Evolutionary conservation across 1,140 invertebrate genomes (phyloP).

Genomic region (Nephila pilipes): DNA sequence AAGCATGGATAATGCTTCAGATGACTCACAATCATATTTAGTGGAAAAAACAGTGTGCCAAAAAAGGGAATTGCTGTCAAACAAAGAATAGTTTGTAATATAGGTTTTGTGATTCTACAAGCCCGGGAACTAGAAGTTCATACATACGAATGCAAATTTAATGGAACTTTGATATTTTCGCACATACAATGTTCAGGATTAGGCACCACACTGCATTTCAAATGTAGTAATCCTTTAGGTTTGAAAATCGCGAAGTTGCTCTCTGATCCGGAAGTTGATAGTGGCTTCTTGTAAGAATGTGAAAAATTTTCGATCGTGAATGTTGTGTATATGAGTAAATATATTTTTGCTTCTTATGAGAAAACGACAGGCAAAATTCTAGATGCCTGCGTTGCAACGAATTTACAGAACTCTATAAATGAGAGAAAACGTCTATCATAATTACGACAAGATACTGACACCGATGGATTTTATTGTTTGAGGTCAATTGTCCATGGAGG

Average conservation of each 20-base stretch:
- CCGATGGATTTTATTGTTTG: background rate
- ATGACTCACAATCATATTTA: too few species aligned
- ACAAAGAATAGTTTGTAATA: too few species aligned
- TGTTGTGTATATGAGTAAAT: background rate
- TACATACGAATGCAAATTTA: background rate
- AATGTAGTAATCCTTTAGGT: background rate
- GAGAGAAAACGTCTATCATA: background rate
- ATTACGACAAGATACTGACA: background rate
- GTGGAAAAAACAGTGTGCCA: too few species aligned
- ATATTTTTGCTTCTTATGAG: background rate
- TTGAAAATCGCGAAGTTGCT: background rate
- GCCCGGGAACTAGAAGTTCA: background rate
- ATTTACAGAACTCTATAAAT: background rate
- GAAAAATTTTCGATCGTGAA: background rate
- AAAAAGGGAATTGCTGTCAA: too few species aligned
- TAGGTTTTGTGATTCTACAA: background rate
- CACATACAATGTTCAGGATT: background rate
- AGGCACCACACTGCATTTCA: background rate
- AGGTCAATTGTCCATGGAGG: background rate
- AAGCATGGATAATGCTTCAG: too few species aligned
- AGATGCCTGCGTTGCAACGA: background rate
- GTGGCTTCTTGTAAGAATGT: background rate
- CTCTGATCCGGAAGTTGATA: background rate
- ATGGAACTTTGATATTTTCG: background rate
- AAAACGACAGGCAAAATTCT: background rate